Base-by-base conservation (phyloP, 2,888 invertebrate genomes). In the Coremacera marginata region DNA sequence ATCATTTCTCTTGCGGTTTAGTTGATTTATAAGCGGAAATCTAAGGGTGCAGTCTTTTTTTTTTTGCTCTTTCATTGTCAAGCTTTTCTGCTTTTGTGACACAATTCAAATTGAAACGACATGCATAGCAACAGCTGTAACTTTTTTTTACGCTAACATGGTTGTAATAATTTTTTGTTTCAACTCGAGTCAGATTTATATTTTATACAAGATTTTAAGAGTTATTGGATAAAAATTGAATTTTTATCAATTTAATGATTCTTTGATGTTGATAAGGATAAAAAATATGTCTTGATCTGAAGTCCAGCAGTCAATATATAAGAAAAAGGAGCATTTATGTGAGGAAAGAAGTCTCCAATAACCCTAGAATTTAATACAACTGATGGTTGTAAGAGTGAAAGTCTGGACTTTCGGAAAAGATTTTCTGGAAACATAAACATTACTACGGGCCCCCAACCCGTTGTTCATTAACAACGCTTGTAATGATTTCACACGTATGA, bases 11-110 rank as follows among this genome's bases (percentile, higher is more conserved):
- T 27, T 60, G 60, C 60, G 60, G 60, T 22, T 60, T 60, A 60
- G 25, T 60, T 60, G 60, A 60, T 60, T 60, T 60, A 60, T 60
- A 27, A 27, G 60, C 60, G 60, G 60, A 60, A 60, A 60, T 60
- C 60, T 60, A 27, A 60, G 27, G 60, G 25, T 60, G 60, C 60
- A 4, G 27, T 27, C 16, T 60, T 60, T 22, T 22, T 25, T 57
- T 7, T 14, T 2, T 44, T 11, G 11, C 14, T 22, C n/a, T 44
- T 25, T 57, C 22, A 4, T 25, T 57, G 57, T 57, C 19, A 25
- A 25, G 57, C 57, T 57, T 57, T 57, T 19, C 3, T 9, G 44
- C 44, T 57, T 25, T 57, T 57, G 60, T 60, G 27, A 27, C 60
- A 11, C 11, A 60, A 60, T 60, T 60, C 27, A 11, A 60, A 60